phyloP scores from a whole-genome alignment of 1,140 invertebrate species.

The Latrodectus geometricus region DNA sequence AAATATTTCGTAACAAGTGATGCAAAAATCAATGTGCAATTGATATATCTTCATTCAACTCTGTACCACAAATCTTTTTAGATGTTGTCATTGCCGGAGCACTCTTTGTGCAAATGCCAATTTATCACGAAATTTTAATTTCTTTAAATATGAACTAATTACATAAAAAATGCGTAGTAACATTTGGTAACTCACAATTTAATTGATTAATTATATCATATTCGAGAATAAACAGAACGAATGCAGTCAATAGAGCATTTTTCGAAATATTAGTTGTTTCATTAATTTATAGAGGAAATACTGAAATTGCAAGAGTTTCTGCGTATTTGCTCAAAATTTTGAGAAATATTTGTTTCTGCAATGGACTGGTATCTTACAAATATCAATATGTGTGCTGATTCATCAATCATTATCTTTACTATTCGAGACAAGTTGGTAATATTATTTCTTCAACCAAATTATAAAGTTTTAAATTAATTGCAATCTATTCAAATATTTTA shows the following conservation, averaged over 20 bases:
- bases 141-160: conserved; percentile 1
- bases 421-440: conserved; percentile 42
- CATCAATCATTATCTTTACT: conserved; percentile 40
- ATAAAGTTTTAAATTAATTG: conserved; percentile 39
- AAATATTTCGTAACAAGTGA: not conserved
- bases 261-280: conserved; percentile 54
- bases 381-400: conserved; percentile 7
- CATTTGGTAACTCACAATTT: conserved; percentile 8
- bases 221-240: conserved; percentile 53
- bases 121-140: not conserved
- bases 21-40: conserved; percentile 23
- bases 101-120: conserved; percentile 18
- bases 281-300: conserved; percentile 59
- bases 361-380: conserved; percentile 27
- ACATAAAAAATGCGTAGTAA: not conserved
- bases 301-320: conserved; percentile 28
- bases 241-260: conserved; percentile 48
- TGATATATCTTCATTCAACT: conserved; percentile 1
- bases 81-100: conserved; percentile 3
- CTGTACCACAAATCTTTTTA: conserved; percentile 4
- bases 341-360: conserved; percentile 42
- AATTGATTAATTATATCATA: conserved; percentile 54
- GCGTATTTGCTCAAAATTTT: conserved; percentile 38
- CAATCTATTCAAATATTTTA: conserved; percentile 46
- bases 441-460: conserved; percentile 33